A percentile compares a stretch with the other conserved stretches of the same genome.
phyloP scores from a whole-genome alignment of 2,113 vertebrate species.

The Puma concolor region DNA sequence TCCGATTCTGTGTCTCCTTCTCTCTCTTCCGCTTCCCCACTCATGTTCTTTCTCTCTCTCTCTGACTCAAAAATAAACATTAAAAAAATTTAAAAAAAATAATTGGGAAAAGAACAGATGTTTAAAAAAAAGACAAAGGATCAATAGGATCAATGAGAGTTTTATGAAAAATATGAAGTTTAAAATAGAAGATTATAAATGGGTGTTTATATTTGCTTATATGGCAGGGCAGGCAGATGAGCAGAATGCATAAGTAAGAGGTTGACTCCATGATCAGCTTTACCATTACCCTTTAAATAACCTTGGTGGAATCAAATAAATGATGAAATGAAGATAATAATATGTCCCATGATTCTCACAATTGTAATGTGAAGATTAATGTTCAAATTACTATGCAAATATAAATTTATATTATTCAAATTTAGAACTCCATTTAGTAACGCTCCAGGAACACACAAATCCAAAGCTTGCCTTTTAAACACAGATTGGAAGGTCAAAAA shows the following conservation, averaged over 20 bases:
- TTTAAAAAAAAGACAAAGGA: neutral
- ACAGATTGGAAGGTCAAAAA: conserved; percentile 61
- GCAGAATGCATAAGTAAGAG: fast-evolving
- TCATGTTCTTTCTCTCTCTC: too few relatives aligned
- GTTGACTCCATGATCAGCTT: neutral
- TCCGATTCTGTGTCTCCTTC: too few relatives aligned
- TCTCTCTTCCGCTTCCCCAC: too few relatives aligned
- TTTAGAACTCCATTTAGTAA: conserved; percentile 42
- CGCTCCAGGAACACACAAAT: neutral
- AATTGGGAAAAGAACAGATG: neutral
- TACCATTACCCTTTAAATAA: conserved; percentile 15
- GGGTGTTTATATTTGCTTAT: neutral
- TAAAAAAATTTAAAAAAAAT: neutral
- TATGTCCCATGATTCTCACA: neutral
- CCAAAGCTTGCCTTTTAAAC: conserved; percentile 7
- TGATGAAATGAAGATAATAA: conserved; percentile 12
- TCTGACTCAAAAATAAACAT: too few relatives aligned
- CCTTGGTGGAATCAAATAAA: conserved; percentile 15
- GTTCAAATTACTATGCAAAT: conserved; percentile 36
- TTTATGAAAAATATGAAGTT: neutral
- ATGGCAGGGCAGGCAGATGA: neutral
- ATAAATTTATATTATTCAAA: conserved; percentile 31
- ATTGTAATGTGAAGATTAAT: conserved; percentile 44
- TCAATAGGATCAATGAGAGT: neutral
- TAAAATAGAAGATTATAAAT: neutral